A percentile compares a stretch with the other conserved stretches of the same genome.
Evolutionary conservation across 2,888 invertebrate species (phyloP).

Genomic region (Trichogramma evanescens): DNA sequence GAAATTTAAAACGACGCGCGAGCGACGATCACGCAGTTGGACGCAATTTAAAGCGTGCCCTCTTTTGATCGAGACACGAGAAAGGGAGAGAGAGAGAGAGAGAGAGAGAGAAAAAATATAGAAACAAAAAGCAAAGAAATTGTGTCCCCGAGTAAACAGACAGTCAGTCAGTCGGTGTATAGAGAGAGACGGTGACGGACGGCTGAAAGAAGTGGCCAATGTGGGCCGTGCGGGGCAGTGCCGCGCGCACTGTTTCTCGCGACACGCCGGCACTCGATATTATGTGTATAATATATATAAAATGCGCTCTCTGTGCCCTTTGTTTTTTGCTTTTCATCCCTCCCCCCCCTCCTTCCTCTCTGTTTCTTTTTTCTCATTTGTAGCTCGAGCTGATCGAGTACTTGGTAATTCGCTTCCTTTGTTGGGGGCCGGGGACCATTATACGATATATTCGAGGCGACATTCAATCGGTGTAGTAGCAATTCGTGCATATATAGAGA

Average conservation of each 20-base stretch:
- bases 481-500: too few species aligned
- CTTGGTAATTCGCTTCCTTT: too few species aligned
- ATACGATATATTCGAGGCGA: too few species aligned
- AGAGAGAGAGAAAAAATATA: not conserved
- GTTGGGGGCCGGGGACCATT: too few species aligned
- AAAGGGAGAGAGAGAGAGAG: not conserved
- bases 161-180: not conserved
- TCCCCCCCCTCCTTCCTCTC: not conserved
- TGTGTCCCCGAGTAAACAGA: constrained; percentile 2
- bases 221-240: constrained; percentile 45
- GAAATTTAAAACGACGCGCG: too few species aligned
- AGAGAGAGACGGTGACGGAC: constrained; percentile 38
- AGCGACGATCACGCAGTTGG: too few species aligned
- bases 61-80: not conserved
- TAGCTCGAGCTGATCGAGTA: too few species aligned
- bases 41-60: too few species aligned
- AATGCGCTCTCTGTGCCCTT: constrained; percentile 27
- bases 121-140: constrained; percentile 1
- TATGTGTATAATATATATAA: too few species aligned
- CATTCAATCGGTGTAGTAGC: too few species aligned
- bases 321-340: not conserved
- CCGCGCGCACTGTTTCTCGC: constrained; percentile 45
- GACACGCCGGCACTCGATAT: constrained; percentile 37
- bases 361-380: not conserved
- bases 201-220: constrained; percentile 48